Base-by-base conservation (phyloP, 2,888 invertebrate genomes). In the Netelia fuscicornis region DNA sequence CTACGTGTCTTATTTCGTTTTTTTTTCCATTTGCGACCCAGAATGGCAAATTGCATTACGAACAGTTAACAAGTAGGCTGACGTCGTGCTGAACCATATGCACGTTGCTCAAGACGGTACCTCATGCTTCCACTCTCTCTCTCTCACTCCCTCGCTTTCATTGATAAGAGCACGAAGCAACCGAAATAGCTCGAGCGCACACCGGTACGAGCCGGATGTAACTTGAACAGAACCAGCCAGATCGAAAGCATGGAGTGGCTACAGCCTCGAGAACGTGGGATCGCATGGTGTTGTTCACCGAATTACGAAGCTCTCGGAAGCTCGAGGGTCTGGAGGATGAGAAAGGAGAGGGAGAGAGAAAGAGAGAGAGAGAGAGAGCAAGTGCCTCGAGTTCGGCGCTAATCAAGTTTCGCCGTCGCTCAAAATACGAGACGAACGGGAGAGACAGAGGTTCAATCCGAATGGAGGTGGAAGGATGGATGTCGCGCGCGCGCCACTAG, bases 371-470 rank as follows among this genome's bases (percentile, higher is more conserved):
- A 37, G 37, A 5, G 37, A 37, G 37, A 56, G 25, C 1, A 30
- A 42, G 64, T 10, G 11, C 54, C 58, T 44, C 74, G 81, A 79
- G 70, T 85, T 78, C 52, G 74, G 71, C 52, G 79, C 82, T 85
- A 85, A 85, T 85, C 75, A 82, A 85, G 85, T 85, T 85, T 76
- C 37, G 62, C 79, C 76, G 67, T 85, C 82, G 42, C 79, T 79
- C 75, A 82, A 82, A 85, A 81, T 67, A 82, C 79, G 78, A 75
- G 70, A 54, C 58, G 76, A 76, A 67, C 48, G 13, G 48, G 44
- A 44, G 58, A 42, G 13, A 48, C 20, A 44, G 58, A 42, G 75
- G 74, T 84, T 65, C 84, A 75, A 81, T 81, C 70, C 13, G 56
- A 75, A 62, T 70, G 64, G 60, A 52, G 62, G 58, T 54, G 54